Evolutionary conservation across 2,888 invertebrate genomes (phyloP), one percentile per base, ranked within the genome.

Genomic region (Plutella xylostella): DNA sequence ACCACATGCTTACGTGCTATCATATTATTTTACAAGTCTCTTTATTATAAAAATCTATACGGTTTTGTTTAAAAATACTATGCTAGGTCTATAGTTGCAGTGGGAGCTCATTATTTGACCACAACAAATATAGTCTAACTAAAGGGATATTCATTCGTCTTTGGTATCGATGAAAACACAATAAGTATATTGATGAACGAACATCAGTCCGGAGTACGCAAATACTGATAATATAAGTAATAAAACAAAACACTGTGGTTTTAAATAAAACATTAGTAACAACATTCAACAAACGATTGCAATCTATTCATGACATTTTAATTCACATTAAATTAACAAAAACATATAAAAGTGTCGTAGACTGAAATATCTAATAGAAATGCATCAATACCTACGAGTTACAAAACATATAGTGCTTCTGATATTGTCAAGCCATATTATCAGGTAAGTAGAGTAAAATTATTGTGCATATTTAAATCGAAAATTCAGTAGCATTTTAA

Each of bases 71-170:
- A 39, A 42, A 39, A 39, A 41, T 30, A 44, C 35, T 30, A 43
- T 39, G 63, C 68, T 71, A 74, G 56, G 63, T 59, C 63, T 58
- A 65, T 53, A 57, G 61, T 54, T 55, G 65, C 55, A 69, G 67
- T 56, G 64, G 57, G 51, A n/a, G n/a, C n/a, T n/a, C 7, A 15
- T 15, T n/a, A 34, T 17, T 34, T 55, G 58, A 52, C 53, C 60
- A 48, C 14, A 42, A 52, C 61, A 68, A 60, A 67, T 63, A 61
- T 68, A 63, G 63, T 58, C 62, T 63, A 60, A 72, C 66, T 60
- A 70, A 72, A 63, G 71, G 76, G 82, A 80, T 80, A 80, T 79
- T 82, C 80, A 73, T 80, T 72, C 71, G 72, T 83, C 83, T 83
- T 83, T 83, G 83, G 83, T 83, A 83, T 83, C 68, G 79, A 72